phyloP scores from a whole-genome alignment of 2,113 vertebrate species.

The Myanophis thanlyinensis region DNA sequence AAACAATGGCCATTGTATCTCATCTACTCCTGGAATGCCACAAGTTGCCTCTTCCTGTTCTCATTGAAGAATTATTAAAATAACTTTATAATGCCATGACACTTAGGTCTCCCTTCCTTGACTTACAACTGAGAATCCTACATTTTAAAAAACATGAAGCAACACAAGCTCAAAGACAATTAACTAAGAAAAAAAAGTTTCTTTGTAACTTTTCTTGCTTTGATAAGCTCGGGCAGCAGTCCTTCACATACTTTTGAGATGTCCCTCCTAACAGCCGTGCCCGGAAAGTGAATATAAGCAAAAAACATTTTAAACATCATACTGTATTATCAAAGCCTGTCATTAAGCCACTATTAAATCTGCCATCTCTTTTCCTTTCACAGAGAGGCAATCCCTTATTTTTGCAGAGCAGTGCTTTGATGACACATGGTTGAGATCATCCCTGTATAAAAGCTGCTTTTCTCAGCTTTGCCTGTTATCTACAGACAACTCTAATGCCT shows the following conservation, averaged over 20 bases:
- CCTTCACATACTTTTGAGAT: background rate
- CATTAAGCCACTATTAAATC: slow-evolving; percentile 9
- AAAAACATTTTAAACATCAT: background rate
- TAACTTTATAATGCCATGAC: background rate
- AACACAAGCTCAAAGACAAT: background rate
- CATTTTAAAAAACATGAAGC: background rate
- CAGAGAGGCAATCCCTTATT: background rate
- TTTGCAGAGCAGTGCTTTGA: background rate
- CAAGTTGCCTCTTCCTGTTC: background rate
- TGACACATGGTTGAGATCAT: rapidly evolving
- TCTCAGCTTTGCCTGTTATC: background rate
- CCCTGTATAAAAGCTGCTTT: background rate
- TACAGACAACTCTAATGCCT: slow-evolving; percentile 4
- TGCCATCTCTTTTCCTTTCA: background rate
- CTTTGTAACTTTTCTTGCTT: background rate
- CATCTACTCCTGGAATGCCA: background rate
- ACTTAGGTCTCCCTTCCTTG: background rate
- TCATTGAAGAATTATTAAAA: background rate
- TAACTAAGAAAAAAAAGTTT: background rate
- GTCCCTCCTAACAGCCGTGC: rapidly evolving
- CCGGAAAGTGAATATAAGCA: background rate
- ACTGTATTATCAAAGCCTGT: background rate
- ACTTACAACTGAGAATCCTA: background rate
- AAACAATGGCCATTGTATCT: background rate
- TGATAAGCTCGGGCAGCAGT: background rate